These are phyloP conservation scores for Pocillopora meandrina DNA, from an alignment of 92 coral and sea anemone species.

Conservation along the genomic window DNA sequence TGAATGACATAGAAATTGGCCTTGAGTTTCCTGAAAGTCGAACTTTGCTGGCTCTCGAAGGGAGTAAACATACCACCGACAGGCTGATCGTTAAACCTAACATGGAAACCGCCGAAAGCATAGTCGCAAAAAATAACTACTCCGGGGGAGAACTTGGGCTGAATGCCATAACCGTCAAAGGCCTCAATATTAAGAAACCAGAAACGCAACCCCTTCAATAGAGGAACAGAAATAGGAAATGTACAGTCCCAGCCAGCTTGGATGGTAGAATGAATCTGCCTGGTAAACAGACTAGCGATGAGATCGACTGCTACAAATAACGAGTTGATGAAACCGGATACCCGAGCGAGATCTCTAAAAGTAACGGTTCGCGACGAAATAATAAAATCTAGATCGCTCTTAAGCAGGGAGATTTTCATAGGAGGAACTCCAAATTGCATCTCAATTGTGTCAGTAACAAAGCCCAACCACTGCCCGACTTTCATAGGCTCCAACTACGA, in stretches of 20 bases:
- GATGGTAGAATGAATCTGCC: constrained; percentile 22
- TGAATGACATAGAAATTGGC: constrained; percentile 30
- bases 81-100: constrained; percentile 12
- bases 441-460: constrained; percentile 41
- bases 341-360: constrained; percentile 10
- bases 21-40: constrained; percentile 22
- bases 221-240: constrained; percentile 5
- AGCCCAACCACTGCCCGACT: constrained; percentile 53
- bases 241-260: constrained; percentile 27
- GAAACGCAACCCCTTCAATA: neutral
- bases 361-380: constrained; percentile 9
- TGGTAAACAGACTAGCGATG: constrained; percentile 15
- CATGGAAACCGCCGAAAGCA: constrained; percentile 35
- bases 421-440: constrained; percentile 29
- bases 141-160: neutral
- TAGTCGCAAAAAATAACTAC: constrained; percentile 31
- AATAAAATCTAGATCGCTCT: neutral
- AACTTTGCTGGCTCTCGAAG: constrained; percentile 29
- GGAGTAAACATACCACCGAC: constrained; percentile 31
- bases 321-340: constrained; percentile 44
- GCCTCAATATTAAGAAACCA: neutral
- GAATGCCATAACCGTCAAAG: neutral
- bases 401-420: neutral
- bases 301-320: constrained; percentile 22
- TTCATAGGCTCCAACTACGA: constrained; percentile 47